Base-by-base conservation (phyloP, 2,888 invertebrate species). In the Caenorhabditis macrosperma region DNA sequence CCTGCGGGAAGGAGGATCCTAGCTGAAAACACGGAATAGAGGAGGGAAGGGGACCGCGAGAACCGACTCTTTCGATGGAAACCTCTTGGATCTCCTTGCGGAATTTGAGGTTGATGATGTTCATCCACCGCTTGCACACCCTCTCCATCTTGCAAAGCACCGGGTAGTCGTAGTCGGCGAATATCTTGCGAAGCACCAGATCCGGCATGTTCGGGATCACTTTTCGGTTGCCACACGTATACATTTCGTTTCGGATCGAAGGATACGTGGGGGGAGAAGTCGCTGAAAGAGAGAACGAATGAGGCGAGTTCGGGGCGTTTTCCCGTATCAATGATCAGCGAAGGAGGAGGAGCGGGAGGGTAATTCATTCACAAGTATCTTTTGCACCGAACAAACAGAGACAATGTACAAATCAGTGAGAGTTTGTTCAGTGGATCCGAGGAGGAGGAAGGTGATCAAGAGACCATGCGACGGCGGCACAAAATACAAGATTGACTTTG, bases 121-220 rank as follows among this genome's bases (percentile, higher is more conserved):
- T 82, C 76, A 75, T 74, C 85, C 85, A 85, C 20, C 85, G 81
- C 28, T 79, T 78, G 60, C 83, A 85, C 17, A 85, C 85, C n/a
- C 82, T 61, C 50, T 83, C 83, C 67, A 82, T 66, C 48, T 75
- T 64, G 28, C 78, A 82, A 6, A 85, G 35, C 54, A 74, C 59
- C 41, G 57, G 30, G 54, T 79, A 81, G 41, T 81, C 78, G 41
- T 61, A 77, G 26, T 67, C 52, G 15, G 38, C 52, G 69, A 85
- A 85, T 30, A 85, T 79, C 46, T 82, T 82, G 1, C 83, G 81
- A 9, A 85, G 67, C 7, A 83, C 81, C 28, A 85, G 55, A 63
- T 85, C 85, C 17, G 85, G 85, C 74, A 85, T 74, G 46, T 83
- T 85, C 30, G 85, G 85, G 17, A 82, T 78, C 38, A 85, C 77